Evolutionary conservation across 2,797 vertebrate species (phyloP).

Genomic region (Gymnocypris eckloni): DNA sequence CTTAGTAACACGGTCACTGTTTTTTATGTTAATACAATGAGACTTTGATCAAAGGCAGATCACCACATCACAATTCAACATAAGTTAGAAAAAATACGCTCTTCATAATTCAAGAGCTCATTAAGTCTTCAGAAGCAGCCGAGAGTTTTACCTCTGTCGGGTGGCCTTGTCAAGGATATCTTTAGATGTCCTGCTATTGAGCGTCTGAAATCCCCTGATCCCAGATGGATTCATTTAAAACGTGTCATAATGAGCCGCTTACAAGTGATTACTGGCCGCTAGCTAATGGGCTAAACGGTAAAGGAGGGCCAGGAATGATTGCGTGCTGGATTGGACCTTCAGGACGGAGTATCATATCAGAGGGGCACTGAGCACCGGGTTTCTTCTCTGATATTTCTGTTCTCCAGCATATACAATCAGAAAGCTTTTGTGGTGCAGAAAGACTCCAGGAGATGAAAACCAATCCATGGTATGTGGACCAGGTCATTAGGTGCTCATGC

Average conservation of each 20-base stretch:
- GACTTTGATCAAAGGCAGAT: constrained; percentile 23
- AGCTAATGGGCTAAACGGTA: constrained; percentile 68
- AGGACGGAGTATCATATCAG: constrained; percentile 51
- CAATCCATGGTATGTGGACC: not conserved
- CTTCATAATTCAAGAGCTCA: constrained; percentile 57
- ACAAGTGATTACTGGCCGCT: constrained; percentile 69
- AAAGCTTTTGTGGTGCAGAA: not conserved
- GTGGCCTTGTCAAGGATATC: constrained; percentile 68
- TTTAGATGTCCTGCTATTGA: constrained; percentile 69
- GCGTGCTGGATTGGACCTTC: constrained; percentile 57
- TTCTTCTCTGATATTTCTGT: constrained; percentile 17
- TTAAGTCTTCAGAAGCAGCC: constrained; percentile 51
- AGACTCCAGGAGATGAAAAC: not conserved
- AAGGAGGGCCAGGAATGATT: constrained; percentile 61
- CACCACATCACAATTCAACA: not conserved
- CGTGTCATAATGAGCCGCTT: constrained; percentile 68
- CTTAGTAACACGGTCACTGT: not conserved
- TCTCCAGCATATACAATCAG: constrained; percentile 2
- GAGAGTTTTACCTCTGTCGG: constrained; percentile 61
- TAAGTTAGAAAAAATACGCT: not conserved
- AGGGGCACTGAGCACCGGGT: constrained; percentile 1
- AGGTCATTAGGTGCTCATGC: not conserved
- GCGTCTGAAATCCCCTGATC: constrained; percentile 66
- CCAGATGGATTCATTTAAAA: constrained; percentile 70
- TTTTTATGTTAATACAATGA: not conserved